Conservation (phyloP, 37 sponge, comb jelly and placozoan genomes). For the Cliona cf. orientalis region DNA sequence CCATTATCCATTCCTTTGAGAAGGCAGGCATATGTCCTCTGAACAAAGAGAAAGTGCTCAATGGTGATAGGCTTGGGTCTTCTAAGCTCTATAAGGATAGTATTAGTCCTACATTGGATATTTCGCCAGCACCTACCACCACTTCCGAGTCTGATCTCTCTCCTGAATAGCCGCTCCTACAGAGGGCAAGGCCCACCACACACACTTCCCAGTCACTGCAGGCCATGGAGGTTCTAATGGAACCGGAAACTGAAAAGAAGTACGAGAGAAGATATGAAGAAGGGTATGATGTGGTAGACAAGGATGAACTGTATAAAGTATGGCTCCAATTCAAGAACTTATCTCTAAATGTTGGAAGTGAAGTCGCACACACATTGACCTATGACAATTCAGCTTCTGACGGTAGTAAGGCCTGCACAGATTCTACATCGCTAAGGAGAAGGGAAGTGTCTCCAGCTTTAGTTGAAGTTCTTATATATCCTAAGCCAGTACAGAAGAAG, state of each 20-base stretch:
- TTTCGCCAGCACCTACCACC: constrained; percentile 17
- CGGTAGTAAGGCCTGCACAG: not conserved
- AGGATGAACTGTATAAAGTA: constrained; percentile 26
- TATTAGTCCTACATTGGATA: constrained; percentile 22
- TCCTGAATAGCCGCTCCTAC: not conserved
- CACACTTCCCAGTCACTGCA: not conserved
- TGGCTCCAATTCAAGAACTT: constrained; percentile 26
- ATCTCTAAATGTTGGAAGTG: not conserved
- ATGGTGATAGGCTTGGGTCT: constrained; percentile 17
- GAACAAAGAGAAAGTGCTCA: constrained; percentile 6
- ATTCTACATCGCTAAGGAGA: not conserved
- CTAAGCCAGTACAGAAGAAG: not conserved
- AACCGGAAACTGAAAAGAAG: not conserved
- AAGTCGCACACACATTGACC: not conserved
- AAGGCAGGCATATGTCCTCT: constrained; percentile 31
- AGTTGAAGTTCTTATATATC: not conserved
- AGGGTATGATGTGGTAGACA: constrained; percentile 36
- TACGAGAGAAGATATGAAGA: constrained; percentile 9
- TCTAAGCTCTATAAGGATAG: constrained; percentile 25
- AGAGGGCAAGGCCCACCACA: not conserved
- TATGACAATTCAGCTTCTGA: not conserved
- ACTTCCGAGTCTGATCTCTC: constrained; percentile 4
- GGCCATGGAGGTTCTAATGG: constrained; percentile 6
- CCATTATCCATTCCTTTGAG: constrained; percentile 29
- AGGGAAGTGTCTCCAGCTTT: not conserved